Base-by-base conservation (phyloP, 2,888 invertebrate species). In the Pantelozetes paolii region DNA sequence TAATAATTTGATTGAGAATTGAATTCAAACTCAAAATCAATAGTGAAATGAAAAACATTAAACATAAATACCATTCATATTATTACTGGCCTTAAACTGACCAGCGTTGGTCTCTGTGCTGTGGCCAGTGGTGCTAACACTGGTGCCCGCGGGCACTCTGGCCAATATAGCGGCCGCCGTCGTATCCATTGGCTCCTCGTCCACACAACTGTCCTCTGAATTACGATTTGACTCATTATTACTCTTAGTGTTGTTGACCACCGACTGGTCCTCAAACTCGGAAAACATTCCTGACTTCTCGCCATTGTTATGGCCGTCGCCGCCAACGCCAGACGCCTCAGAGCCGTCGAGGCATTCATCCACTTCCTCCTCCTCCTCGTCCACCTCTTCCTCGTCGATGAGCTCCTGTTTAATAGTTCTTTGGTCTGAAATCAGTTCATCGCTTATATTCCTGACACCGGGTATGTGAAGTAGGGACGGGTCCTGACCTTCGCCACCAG, bases 271-370 rank as follows among this genome's bases (percentile, higher is more conserved):
- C 26, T 57, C 57, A 26, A 57, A 57, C 28, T 57, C 57, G 23
- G 57, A 11, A 57, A 57, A 57, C 57, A 57, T 57, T 15, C 57
- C 57, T 9, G 57, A 57, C 28, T 57, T 57, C 6, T 57, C 57
- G 20, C 8, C 50, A 50, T 9, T 50, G 50, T 9, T 50, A 9
- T 50, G 50, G 15, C 15, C 18, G 11, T 50, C 8, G 40, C 13
- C 40, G 40, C 40, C 40, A 40, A 13, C 40, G 40, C 6, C 13
- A 40, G 13, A 6, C 40, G 40, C 8, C 50, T 50, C 57, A 57
- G n/a, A n/a, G n/a, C n/a, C n/a, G n/a, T n/a, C n/a, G n/a, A n/a
- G n/a, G n/a, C n/a, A n/a, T n/a, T n/a, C n/a, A n/a, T 57, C 26
- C 57, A 57, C 20, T 15, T 26, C 57, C 11, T 57, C 57, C 28